Conservation (phyloP, 2,113 vertebrate genomes). For the Astatotilapia flaviijosephi region DNA sequence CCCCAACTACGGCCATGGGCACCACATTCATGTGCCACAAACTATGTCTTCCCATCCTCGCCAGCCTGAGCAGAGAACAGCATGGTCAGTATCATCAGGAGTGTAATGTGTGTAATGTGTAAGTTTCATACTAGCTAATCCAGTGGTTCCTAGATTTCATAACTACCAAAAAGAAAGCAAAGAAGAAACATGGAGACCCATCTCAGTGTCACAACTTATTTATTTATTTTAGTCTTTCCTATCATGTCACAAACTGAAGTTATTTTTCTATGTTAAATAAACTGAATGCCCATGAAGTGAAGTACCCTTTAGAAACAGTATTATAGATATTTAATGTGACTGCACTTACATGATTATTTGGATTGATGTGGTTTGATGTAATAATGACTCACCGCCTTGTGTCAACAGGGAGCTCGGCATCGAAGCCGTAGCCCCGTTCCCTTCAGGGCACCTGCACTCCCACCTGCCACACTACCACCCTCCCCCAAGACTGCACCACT, state of each 20-base stretch:
- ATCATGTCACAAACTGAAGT: background rate
- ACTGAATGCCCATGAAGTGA: background rate
- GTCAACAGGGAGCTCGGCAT: constrained; percentile 91
- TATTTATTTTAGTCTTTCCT: background rate
- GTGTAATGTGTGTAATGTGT: background rate
- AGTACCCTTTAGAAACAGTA: background rate
- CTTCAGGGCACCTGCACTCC: constrained; percentile 90
- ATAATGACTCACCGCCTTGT: background rate
- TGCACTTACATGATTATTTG: background rate
- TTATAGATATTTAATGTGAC: background rate
- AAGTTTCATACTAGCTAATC: background rate
- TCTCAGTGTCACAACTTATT: background rate
- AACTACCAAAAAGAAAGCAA: background rate
- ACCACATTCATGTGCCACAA: constrained; percentile 98
- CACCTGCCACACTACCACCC: constrained; percentile 95
- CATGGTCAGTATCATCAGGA: constrained; percentile 80
- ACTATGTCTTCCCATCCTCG: constrained; percentile 98
- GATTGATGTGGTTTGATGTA: background rate
- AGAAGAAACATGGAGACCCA: background rate
- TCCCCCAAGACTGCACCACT: constrained; percentile 93
- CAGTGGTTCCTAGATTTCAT: background rate
- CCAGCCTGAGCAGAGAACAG: constrained; percentile 90
- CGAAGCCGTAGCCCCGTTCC: constrained; percentile 89
- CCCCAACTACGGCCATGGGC: constrained; percentile 96
- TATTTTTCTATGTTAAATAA: background rate